Evolutionary conservation across 2,797 vertebrate species (phyloP), one percentile per base, ranked within the genome.

Genomic region (Gila robusta): DNA sequence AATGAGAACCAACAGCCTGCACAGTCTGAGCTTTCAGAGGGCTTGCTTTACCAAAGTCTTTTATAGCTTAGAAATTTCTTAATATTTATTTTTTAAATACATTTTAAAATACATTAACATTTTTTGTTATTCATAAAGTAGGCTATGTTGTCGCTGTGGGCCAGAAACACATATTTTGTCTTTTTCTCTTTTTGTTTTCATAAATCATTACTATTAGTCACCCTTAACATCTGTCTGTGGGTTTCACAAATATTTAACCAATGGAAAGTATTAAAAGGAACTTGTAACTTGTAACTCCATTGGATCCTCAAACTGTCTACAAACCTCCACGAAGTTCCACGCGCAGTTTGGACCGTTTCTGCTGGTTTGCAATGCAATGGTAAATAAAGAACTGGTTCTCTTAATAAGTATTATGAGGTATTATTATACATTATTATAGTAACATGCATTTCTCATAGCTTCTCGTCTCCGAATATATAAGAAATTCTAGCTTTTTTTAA

Each of bases 1-100:
- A 49, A 73, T 79, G 83, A 59, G 16, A 21, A 77, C 69, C 44
- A 69, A 6, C n/a, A 62, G 39, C 26, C 52, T 86, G 59, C 74
- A 79, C 64, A 72, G 32, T 54, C 1, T 26, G 37, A n/a, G 26
- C 41, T 52, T 44, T 84, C 73, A 77, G 32, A n/a, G 10, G 23
- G 37, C 59, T 39, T 26, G 19, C n/a, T 32, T 62, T 77, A 52
- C 49, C 28, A 14, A 56, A 28, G 81, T 17, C 0, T 82, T 82
- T 21, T 59, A 37, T 59, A 72, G 69, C 81, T 32, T 44, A 59
- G 4, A 32, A 44, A 44, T 62, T 10, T 9, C 39, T 62, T 49
- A 12, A 64, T 7, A 23, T 56, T 56, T 56, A 54, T 54, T 54
- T 49, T 19, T 54, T 19, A 52, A 19, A 52, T 52, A 7, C 2